Percentiles rank a stretch among this genome's conserved stretches.
Conservation (phyloP, 1,140 invertebrate species). For the Lepidurus packardi region DNA sequence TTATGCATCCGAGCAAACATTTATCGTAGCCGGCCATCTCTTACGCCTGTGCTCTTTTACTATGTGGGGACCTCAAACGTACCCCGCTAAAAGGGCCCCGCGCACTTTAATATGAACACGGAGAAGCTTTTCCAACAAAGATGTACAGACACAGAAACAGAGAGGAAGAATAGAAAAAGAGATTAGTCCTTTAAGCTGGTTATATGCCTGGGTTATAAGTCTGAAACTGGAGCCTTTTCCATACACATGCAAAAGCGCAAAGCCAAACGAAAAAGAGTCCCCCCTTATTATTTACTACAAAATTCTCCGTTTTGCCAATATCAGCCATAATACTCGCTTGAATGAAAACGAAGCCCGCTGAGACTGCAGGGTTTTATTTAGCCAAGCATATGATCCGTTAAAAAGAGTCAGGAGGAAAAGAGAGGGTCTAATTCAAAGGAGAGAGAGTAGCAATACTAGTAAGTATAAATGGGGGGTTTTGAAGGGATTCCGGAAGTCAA, state of each 20-base stretch:
- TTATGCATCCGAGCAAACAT: neutral
- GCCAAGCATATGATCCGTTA: slow-evolving; percentile 1
- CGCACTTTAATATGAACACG: neutral
- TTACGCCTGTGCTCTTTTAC: neutral
- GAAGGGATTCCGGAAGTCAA: slow-evolving; percentile 17
- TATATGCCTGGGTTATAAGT: slow-evolving; percentile 7
- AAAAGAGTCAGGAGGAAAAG: neutral
- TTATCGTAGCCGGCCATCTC: neutral
- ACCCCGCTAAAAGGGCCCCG: neutral
- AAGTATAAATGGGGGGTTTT: neutral
- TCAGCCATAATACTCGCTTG: neutral
- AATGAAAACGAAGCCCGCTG: slow-evolving; percentile 12
- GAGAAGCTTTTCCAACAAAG: no score
- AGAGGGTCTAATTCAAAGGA: neutral
- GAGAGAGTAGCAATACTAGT: neutral
- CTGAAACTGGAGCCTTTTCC: neutral
- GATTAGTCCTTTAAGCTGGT: slow-evolving; percentile 2
- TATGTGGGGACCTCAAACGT: neutral
- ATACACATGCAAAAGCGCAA: neutral
- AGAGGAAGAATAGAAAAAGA: neutral
- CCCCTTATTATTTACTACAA: neutral
- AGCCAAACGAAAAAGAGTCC: no score
- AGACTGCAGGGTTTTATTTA: slow-evolving; percentile 9
- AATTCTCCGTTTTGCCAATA: slow-evolving; percentile 1
- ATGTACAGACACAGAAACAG: no score